Evolutionary conservation across 2,888 invertebrate species (phyloP).

Genomic region (Parochlus steinenii): DNA sequence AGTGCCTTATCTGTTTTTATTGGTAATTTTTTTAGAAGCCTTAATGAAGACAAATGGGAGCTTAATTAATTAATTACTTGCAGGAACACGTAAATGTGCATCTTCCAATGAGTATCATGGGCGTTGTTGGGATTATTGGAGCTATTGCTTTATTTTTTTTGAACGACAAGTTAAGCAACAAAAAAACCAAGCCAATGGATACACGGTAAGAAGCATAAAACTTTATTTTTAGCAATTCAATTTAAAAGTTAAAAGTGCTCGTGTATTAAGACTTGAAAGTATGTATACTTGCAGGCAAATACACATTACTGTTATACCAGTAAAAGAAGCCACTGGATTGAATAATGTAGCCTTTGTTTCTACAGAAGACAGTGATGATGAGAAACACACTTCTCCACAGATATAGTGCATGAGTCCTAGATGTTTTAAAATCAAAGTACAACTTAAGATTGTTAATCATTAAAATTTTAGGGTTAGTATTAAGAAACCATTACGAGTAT

Average conservation of each 20-base stretch:
- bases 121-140: constrained; percentile 33
- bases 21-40: constrained; percentile 44
- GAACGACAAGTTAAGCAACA: constrained; percentile 30
- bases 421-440: too few species aligned
- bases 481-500: too few species aligned
- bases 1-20: constrained; percentile 62
- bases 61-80: constrained; percentile 13
- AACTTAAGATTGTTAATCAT: too few species aligned
- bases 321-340: not conserved
- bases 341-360: constrained; percentile 5
- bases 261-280: too few species aligned
- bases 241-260: constrained; percentile 3
- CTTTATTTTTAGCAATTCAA: not conserved
- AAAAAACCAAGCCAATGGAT: not conserved
- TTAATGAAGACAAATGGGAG: not conserved
- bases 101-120: constrained; percentile 35
- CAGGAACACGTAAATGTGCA: constrained; percentile 31
- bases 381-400: too few species aligned
- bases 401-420: too few species aligned
- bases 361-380: constrained; percentile 2
- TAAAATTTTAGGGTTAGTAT: too few species aligned
- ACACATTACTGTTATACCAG: not conserved
- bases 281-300: constrained; percentile 8
- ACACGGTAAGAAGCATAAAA: constrained; percentile 1
- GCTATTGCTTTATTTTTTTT: constrained; percentile 34